These are phyloP conservation scores for Gopherus flavomarginatus DNA, from an alignment of 2,113 vertebrate genomes.

Conservation along the genomic window DNA sequence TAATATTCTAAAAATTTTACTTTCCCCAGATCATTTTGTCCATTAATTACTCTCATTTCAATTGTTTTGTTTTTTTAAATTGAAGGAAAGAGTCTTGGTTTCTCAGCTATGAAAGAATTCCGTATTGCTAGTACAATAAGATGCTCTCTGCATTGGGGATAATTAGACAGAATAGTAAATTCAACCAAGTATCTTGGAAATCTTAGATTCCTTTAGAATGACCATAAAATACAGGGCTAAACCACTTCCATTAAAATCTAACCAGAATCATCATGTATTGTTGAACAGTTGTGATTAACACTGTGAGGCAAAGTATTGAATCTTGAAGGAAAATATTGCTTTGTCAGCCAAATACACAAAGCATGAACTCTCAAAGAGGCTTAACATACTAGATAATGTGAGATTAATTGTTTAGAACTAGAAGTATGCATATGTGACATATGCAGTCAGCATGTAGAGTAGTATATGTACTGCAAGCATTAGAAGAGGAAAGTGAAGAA, in stretches of 20 bases:
- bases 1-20: background rate
- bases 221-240: constrained; percentile 3
- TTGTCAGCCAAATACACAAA: constrained; percentile 55
- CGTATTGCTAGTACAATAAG: background rate
- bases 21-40: background rate
- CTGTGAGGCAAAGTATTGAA: constrained; percentile 52
- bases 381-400: constrained; percentile 43
- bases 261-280: background rate
- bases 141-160: background rate
- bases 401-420: constrained; percentile 66
- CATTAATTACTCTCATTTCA: background rate
- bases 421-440: constrained; percentile 21
- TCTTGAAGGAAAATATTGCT: constrained; percentile 56
- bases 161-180: background rate
- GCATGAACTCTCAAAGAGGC: constrained; percentile 48
- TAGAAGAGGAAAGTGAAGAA: constrained; percentile 33
- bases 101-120: background rate
- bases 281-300: constrained; percentile 34
- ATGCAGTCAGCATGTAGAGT: constrained; percentile 9
- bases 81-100: background rate
- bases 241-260: background rate
- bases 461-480: background rate
- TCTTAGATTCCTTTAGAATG: background rate
- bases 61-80: background rate
- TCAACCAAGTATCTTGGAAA: background rate